These are phyloP conservation scores for Melanotaenia maccullochi DNA, from an alignment of 2,797 vertebrate species.

Conservation along the genomic window DNA sequence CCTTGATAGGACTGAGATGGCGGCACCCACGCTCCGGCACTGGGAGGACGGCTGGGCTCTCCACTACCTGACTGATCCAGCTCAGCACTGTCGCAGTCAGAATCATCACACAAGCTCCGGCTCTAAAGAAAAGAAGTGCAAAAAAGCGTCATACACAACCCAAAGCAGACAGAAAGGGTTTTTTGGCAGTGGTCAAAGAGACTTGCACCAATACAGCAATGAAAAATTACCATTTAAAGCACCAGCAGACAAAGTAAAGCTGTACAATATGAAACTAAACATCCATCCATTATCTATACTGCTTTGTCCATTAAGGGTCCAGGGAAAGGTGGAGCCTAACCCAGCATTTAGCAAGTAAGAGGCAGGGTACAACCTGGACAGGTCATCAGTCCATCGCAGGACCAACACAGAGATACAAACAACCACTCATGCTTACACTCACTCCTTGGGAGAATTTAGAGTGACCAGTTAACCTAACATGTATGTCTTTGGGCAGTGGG, in stretches of 20 bases:
- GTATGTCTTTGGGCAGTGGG: too few relatives aligned
- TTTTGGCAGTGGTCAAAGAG: background rate
- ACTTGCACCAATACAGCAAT: background rate
- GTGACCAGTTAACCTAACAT: too few relatives aligned
- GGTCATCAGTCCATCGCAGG: too few relatives aligned
- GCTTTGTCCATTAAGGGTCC: too few relatives aligned
- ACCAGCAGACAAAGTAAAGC: background rate
- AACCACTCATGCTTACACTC: too few relatives aligned
- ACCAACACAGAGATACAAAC: too few relatives aligned
- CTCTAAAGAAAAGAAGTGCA: constrained; percentile 60
- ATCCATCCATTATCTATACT: too few relatives aligned
- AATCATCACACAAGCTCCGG: constrained; percentile 87
- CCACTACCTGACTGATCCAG: constrained; percentile 91
- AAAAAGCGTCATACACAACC: constrained; percentile 8
- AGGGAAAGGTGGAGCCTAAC: too few relatives aligned
- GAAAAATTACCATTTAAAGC: background rate
- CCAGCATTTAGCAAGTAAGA: too few relatives aligned
- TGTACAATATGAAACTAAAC: background rate
- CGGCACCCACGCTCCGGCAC: constrained; percentile 83
- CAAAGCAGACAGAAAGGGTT: background rate
- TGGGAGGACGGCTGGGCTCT: constrained; percentile 88
- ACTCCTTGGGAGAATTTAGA: too few relatives aligned
- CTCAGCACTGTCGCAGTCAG: constrained; percentile 93
- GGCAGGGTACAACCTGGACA: too few relatives aligned
- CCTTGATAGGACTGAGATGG: constrained; percentile 68